Conservation (phyloP, 37 sponge, comb jelly and placozoan genomes). For the Lycopodina hypogea region DNA sequence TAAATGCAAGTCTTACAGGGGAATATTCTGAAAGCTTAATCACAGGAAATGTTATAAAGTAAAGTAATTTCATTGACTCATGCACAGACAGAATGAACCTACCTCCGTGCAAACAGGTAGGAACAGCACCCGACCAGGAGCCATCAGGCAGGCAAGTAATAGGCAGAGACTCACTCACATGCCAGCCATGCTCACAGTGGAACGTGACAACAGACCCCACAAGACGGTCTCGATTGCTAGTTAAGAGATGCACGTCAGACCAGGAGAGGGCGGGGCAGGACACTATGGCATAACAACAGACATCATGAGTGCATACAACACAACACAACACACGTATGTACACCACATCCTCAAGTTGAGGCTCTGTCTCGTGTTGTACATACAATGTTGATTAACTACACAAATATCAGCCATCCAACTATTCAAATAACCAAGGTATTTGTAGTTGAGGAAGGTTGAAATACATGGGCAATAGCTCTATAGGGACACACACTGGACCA, state of each 20-base stretch:
- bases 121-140: neutral
- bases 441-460: no score
- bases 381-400: no score
- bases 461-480: neutral
- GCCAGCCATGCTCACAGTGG: constrained; percentile 6
- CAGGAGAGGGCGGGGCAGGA: neutral
- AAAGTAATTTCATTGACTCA: no score
- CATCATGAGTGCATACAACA: neutral
- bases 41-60: no score
- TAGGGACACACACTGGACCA: no score
- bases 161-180: neutral
- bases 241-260: neutral
- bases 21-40: no score
- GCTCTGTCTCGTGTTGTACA: no score
- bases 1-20: no score
- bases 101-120: neutral
- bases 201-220: neutral
- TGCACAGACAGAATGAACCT: neutral
- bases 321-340: neutral
- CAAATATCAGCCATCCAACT: no score
- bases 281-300: neutral
- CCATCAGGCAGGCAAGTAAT: neutral
- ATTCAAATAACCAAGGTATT: no score
- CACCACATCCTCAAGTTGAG: no score
- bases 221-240: neutral